Percentiles rank a stretch among this genome's conserved stretches.
phyloP scores from a whole-genome alignment of 2,113 vertebrate genomes.

The Chlamydotis undulata region DNA sequence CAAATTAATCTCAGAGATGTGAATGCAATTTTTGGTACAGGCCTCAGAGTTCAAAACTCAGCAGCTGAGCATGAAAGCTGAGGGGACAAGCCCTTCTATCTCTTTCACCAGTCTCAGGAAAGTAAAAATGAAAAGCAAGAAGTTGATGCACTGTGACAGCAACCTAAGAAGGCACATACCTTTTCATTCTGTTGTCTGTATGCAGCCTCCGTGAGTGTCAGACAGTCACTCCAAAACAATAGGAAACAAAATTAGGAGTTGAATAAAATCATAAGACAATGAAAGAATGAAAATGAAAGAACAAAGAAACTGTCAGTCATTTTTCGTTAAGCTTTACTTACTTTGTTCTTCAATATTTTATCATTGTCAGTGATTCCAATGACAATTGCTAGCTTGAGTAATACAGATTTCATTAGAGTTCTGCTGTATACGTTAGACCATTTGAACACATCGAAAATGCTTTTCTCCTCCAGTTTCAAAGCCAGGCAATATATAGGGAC shows the following conservation, averaged over 20 bases:
- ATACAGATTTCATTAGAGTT: not conserved
- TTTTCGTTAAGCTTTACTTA: not conserved
- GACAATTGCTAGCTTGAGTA: not conserved
- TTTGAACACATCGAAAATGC: not conserved
- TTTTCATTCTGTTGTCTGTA: not conserved
- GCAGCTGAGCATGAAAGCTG: not conserved
- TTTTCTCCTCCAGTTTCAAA: not conserved
- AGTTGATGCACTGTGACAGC: not conserved
- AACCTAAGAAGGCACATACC: not conserved
- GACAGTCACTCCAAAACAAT: conserved; percentile 15
- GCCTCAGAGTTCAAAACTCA: not conserved
- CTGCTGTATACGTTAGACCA: not conserved
- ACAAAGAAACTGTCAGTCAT: not conserved
- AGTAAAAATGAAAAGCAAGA: not conserved
- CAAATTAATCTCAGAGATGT: not conserved
- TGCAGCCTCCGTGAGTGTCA: not conserved
- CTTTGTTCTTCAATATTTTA: conserved; percentile 7
- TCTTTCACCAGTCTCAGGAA: not conserved
- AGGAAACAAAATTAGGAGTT: not conserved
- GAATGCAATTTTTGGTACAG: not conserved
- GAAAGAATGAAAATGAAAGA: conserved; percentile 18
- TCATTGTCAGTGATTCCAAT: not conserved
- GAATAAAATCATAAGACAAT: not conserved
- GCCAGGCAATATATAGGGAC: not conserved
- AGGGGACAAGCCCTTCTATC: not conserved